Conservation (phyloP, 2,113 vertebrate genomes). For the Cheirogaleus medius region DNA sequence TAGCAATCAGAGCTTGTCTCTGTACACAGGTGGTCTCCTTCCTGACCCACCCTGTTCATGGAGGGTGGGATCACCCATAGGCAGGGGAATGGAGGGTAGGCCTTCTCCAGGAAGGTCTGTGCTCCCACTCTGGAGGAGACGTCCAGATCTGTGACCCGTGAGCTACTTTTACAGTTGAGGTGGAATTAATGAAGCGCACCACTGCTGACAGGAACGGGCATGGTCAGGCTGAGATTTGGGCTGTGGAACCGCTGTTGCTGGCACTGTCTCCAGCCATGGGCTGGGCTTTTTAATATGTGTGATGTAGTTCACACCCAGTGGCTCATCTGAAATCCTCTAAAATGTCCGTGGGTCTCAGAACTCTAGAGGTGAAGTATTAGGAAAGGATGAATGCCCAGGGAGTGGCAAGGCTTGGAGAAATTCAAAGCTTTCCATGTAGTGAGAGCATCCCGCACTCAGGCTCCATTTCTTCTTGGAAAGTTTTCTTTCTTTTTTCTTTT, state of each 20-base stretch:
- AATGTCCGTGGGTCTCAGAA: neutral
- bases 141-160: neutral
- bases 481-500: slow-evolving; percentile 38
- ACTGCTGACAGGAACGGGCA: neutral
- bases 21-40: neutral
- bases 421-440: neutral
- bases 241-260: neutral
- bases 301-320: neutral
- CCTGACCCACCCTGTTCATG: rapidly evolving
- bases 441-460: neutral
- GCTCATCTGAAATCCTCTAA: slow-evolving; percentile 10
- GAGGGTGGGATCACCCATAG: neutral
- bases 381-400: slow-evolving; percentile 12
- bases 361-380: neutral
- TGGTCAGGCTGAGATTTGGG: neutral
- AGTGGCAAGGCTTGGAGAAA: neutral
- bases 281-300: neutral
- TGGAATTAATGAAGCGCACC: neutral
- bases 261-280: neutral
- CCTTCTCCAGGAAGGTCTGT: neutral
- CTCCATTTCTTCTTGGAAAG: slow-evolving; percentile 52
- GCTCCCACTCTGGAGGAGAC: neutral
- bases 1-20: neutral
- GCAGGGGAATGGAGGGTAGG: neutral
- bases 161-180: neutral